Percentiles rank a stretch among this genome's conserved stretches.
Conservation (phyloP, 2,797 vertebrate genomes). For the Micropoecilia bifurca region DNA sequence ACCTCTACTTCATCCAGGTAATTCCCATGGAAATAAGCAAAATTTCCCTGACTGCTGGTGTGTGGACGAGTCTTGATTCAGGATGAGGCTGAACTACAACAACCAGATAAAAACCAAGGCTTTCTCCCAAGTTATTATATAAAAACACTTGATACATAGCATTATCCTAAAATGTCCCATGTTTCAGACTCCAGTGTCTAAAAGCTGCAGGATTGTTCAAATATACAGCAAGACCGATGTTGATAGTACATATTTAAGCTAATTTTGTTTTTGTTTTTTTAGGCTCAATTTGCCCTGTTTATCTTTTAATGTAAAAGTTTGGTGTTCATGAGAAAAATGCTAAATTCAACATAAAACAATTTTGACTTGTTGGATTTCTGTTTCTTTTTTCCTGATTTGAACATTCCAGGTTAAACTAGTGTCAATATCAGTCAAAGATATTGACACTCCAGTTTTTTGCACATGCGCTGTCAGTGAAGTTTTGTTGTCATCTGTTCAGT, state of each 20-base stretch:
- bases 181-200: constrained; percentile 15
- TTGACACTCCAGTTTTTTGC: no score
- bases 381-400: no score
- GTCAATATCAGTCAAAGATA: no score
- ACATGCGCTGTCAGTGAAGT: no score
- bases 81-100: background rate
- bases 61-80: background rate
- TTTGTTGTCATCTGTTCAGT: background rate
- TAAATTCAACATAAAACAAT: no score
- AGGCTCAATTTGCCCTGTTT: background rate
- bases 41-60: background rate
- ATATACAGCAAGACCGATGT: constrained; percentile 16
- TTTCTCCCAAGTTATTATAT: background rate
- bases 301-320: background rate
- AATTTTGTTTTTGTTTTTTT: background rate
- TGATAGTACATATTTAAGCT: background rate
- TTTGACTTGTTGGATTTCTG: no score
- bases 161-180: background rate
- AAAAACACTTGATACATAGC: background rate
- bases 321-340: no score
- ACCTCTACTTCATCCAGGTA: background rate
- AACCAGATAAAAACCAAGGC: background rate
- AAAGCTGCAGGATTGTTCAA: constrained; percentile 20
- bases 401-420: no score
- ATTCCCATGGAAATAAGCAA: background rate